These are phyloP conservation scores for Catotricha subobsoleta DNA, from an alignment of 2,888 invertebrate species.

Conservation along the genomic window DNA sequence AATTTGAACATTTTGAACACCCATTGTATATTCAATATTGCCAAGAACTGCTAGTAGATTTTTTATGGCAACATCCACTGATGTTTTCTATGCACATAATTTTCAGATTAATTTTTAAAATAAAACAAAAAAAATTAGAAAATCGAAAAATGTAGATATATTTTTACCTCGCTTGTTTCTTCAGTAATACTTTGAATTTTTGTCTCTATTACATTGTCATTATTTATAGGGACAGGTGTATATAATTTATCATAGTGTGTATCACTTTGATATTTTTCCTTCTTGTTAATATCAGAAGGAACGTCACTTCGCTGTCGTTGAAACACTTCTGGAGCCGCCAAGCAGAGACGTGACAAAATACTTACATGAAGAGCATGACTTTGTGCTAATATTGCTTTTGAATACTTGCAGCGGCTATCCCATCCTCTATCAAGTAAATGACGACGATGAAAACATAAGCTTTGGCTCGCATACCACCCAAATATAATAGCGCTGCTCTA, in stretches of 20 bases:
- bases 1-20: conserved; percentile 39
- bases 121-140: no score
- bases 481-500: conserved; percentile 42
- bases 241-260: no score
- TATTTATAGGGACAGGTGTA: no score
- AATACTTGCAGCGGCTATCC: conserved; percentile 9
- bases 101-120: no score
- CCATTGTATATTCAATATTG: conserved; percentile 40
- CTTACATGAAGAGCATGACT: conserved; percentile 12
- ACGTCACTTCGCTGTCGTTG: no score
- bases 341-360: conserved; percentile 8
- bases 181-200: no score
- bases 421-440: conserved; percentile 7
- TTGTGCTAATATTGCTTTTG: conserved; percentile 11
- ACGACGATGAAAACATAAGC: conserved; percentile 26
- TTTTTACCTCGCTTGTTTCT: no score
- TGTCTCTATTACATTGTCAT: no score
- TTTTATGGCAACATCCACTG: conserved; percentile 19
- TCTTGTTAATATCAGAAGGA: neutral
- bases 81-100: neutral
- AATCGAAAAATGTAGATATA: no score
- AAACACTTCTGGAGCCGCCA: conserved; percentile 8
- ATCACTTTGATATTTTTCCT: neutral
- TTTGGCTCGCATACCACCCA: conserved; percentile 44
- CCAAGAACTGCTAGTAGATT: conserved; percentile 36